Evolutionary conservation across 1,140 invertebrate genomes (phyloP).

Genomic region (Proctacanthus coquilletti): DNA sequence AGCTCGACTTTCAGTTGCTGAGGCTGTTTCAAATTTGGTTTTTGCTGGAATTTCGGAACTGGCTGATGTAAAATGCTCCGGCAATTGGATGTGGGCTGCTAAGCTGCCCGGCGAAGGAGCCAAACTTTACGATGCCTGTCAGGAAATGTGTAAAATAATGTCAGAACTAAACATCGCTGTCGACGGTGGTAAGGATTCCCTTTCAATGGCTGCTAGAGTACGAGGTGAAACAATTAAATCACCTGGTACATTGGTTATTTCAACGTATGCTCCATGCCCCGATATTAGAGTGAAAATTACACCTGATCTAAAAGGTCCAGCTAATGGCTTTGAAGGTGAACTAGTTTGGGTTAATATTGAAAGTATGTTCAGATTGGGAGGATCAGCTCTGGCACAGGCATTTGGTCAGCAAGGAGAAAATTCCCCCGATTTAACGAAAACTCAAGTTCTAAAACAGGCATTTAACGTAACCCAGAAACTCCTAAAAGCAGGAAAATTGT

Average conservation of each 20-base stretch:
- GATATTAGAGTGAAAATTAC: constrained; percentile 72
- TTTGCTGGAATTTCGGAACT: constrained; percentile 77
- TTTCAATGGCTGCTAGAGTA: constrained; percentile 91
- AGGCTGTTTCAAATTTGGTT: constrained; percentile 89
- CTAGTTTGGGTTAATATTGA: constrained; percentile 56
- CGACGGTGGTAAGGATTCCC: constrained; percentile 95
- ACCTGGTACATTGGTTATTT: constrained; percentile 86
- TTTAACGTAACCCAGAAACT: constrained; percentile 75
- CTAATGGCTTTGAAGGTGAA: constrained; percentile 30
- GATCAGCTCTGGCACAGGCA: constrained; percentile 82
- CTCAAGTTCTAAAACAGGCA: constrained; percentile 46
- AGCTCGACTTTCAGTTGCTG: constrained; percentile 84
- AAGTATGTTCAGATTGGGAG: constrained; percentile 60
- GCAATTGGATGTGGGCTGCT: constrained; percentile 99
- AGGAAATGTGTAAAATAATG: constrained; percentile 79
- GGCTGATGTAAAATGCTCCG: constrained; percentile 89
- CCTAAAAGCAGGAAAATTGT: constrained; percentile 53
- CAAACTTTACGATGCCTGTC: constrained; percentile 69
- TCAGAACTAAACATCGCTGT: constrained; percentile 75
- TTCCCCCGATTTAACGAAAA: constrained; percentile 64
- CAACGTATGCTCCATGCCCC: constrained; percentile 85
- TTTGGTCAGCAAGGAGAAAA: constrained; percentile 71
- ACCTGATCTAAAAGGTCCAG: constrained; percentile 70
- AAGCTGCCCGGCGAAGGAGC: constrained; percentile 86
- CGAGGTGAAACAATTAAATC: constrained; percentile 61